Evolutionary conservation across 2,888 invertebrate species (phyloP), one percentile per base, ranked within the genome.

Genomic region (Drosophila kuntzei): DNA sequence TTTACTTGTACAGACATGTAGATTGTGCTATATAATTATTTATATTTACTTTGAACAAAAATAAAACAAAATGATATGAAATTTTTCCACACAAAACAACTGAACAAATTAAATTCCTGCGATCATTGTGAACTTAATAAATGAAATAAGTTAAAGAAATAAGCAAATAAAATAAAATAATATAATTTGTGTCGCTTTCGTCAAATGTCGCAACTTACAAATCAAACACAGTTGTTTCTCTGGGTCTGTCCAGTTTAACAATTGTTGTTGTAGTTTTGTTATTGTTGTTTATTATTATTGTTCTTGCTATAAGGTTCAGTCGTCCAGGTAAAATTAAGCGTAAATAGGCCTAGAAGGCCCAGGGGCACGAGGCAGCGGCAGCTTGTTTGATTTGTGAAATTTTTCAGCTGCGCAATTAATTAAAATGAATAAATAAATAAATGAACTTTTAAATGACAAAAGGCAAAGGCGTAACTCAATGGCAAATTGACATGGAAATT

Each of bases 371-470:
- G 14, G 36, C 2, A 54, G 44, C 46, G 14, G 36, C 2, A 54
- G 44, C 46, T 60, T 73, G 46, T 60, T 74, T 53, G 32, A 69
- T 55, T 59, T 72, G 51, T 50, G 36, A 25, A 51, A 49, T 46
- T 63, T 55, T 79, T 60, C 75, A 84, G 81, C 81, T 84, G 81
- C 73, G 76, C 85, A 73, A 69, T 76, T 78, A 73, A 78, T 78
- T 66, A 66, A 54, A 47, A 47, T 20, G 27, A 29, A 55, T 36
- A 20, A 59, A 57, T 51, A 29, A 34, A 37, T 20, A 53, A 46
- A 20, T 34, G 32, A 43, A 50, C 34, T 43, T 58, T 25, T 55
- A 22, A 65, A 36, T 16, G 34, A 37, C 36, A 32, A 54, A 54
- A 54, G 47, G 36, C 58, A 27, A 43, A 50, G 16, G 49, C 44